Evolutionary conservation across 2,113 vertebrate genomes (phyloP), one percentile per base, ranked within the genome.

Genomic region (Holacanthus passer): DNA sequence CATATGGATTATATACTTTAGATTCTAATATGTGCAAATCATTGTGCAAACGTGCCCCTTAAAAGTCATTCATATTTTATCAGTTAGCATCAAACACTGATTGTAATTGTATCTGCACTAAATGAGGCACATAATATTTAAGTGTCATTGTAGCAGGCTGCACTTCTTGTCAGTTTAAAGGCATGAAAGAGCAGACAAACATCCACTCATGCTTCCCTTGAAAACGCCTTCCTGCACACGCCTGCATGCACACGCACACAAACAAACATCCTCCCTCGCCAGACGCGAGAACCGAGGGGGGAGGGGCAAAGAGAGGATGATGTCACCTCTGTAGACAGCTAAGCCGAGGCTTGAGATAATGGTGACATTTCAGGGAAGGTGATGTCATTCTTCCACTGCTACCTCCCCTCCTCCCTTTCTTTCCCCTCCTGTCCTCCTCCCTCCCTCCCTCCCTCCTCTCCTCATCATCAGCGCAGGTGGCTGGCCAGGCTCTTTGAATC

Each of bases 311-410:
- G 52, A 87, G 76, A 74, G 87, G 88, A 92, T 94, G 94, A 94
- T 94, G 93, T 94, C 93, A 94, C 85, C 94, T 72, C 85, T 89
- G 88, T 87, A 88, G 91, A 89, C 89, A 53, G 91, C 87, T 90
- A 86, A 92, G 91, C 92, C 50, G 74, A 83, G 87, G 92, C 89
- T 93, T 94, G 92, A 94, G 94, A 93, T 94, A 94, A 93, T 94
- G 90, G 92, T 92, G 92, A 94, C 93, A 92, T 94, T 94, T 93
- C 92, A 91, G 92, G 85, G 78, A 60, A 92, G 94, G 88, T 94
- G 94, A 94, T 94, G 94, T 94, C 94, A 94, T 93, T 90, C 88
- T 92, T 91, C 77, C 84, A 89, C 87, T 64, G 66, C 83, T 67
- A 20, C 86, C 86, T 81, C 83, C 90, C 80, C 90, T 68, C 81